phyloP scores from a whole-genome alignment of 2,797 vertebrate genomes.

The Phalanger gymnotis region DNA sequence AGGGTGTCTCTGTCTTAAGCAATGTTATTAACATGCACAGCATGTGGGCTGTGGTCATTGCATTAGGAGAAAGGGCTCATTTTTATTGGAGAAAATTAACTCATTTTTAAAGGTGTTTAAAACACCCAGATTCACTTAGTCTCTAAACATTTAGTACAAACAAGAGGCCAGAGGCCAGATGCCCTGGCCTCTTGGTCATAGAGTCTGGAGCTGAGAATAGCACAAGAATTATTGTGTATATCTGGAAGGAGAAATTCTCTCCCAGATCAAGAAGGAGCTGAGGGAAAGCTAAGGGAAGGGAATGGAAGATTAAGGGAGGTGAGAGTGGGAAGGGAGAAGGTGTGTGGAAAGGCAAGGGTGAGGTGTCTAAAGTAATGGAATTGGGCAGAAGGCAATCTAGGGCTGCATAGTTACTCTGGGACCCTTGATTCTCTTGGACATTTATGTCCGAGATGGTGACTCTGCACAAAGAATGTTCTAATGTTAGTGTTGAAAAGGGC shows the following conservation, averaged over 20 bases:
- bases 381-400: background rate
- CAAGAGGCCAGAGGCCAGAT: background rate
- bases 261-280: accelerated
- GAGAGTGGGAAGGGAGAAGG: background rate
- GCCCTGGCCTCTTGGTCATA: background rate
- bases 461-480: background rate
- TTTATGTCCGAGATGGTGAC: background rate
- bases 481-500: background rate
- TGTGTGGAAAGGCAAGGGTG: background rate
- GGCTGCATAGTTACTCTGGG: background rate
- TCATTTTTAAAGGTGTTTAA: constrained; percentile 57
- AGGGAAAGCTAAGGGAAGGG: background rate
- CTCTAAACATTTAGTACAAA: background rate
- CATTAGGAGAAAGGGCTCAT: constrained; percentile 41
- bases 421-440: background rate
- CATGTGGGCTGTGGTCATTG: constrained; percentile 39
- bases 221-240: background rate
- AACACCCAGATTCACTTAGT: background rate
- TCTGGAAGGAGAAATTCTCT: background rate
- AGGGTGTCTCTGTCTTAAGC: background rate
- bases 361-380: background rate
- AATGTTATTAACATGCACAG: constrained; percentile 29
- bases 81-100: constrained; percentile 48
- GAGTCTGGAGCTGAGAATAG: background rate
- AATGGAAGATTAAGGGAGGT: background rate